Conservation (phyloP, 2,113 vertebrate species). For the Tursiops truncatus region DNA sequence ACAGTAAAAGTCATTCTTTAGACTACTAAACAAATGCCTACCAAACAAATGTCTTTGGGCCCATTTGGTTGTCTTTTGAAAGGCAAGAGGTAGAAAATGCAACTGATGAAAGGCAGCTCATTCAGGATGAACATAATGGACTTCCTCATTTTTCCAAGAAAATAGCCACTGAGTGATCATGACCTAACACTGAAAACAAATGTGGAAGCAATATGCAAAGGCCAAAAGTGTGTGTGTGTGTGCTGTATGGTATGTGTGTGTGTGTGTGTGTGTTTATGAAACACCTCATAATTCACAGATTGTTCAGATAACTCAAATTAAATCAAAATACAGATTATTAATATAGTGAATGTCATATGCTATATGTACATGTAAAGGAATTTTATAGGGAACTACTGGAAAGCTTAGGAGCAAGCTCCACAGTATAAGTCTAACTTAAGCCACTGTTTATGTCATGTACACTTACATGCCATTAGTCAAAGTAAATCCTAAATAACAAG, state of each 20-base stretch:
- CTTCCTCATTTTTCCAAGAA: neutral
- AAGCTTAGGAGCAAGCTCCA: neutral
- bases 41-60: neutral
- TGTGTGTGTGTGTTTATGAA: neutral
- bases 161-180: neutral
- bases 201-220: neutral
- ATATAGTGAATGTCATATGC: neutral
- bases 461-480: neutral
- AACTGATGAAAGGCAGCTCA: neutral
- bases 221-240: neutral
- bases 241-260: neutral
- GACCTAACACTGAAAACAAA: neutral
- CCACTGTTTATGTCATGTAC: neutral
- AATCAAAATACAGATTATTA: neutral
- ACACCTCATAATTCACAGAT: neutral
- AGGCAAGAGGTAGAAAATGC: neutral
- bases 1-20: neutral
- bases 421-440: neutral
- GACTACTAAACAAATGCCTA: neutral
- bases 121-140: neutral
- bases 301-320: neutral
- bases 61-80: neutral
- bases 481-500: neutral
- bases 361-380: neutral
- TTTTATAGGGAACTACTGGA: neutral